phyloP scores from a whole-genome alignment of 2,888 invertebrate species.

The Xestobium rufovillosum region DNA sequence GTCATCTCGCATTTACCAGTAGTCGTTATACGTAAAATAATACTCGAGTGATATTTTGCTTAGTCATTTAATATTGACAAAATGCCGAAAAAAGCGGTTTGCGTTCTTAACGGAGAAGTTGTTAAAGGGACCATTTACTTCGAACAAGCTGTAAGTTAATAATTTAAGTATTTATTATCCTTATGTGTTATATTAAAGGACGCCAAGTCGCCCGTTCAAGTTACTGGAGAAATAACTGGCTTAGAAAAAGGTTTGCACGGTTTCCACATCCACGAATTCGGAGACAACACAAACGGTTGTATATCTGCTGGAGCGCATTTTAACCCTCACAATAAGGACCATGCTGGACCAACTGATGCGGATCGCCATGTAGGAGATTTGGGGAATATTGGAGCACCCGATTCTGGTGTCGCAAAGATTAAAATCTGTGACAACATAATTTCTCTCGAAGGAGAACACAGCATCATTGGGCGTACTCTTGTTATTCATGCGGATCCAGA shows the following conservation, averaged over 20 bases:
- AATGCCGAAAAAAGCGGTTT: slow-evolving; percentile 72
- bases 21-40: no score
- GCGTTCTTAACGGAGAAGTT: slow-evolving; percentile 73
- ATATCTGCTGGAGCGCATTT: slow-evolving; percentile 93
- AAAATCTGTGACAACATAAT: slow-evolving; percentile 56
- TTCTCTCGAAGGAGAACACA: slow-evolving; percentile 62
- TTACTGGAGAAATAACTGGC: slow-evolving; percentile 78
- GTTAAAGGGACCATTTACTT: slow-evolving; percentile 77
- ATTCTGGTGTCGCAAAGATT: slow-evolving; percentile 58
- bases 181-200: slow-evolving; percentile 17
- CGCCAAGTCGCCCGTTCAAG: slow-evolving; percentile 57
- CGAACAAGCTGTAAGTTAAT: slow-evolving; percentile 60
- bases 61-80: slow-evolving; percentile 22
- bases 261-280: slow-evolving; percentile 94
- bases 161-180: not conserved
- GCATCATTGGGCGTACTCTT: slow-evolving; percentile 75
- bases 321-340: slow-evolving; percentile 74
- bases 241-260: slow-evolving; percentile 74
- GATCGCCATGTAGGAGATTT: slow-evolving; percentile 86
- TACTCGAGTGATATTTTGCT: no score
- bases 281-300: slow-evolving; percentile 92
- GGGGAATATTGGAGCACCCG: slow-evolving; percentile 68
- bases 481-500: slow-evolving; percentile 91
- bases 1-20: no score
- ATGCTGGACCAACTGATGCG: slow-evolving; percentile 69